These are phyloP conservation scores for Sander lucioperca DNA, from an alignment of 2,113 vertebrate genomes.

Conservation along the genomic window DNA sequence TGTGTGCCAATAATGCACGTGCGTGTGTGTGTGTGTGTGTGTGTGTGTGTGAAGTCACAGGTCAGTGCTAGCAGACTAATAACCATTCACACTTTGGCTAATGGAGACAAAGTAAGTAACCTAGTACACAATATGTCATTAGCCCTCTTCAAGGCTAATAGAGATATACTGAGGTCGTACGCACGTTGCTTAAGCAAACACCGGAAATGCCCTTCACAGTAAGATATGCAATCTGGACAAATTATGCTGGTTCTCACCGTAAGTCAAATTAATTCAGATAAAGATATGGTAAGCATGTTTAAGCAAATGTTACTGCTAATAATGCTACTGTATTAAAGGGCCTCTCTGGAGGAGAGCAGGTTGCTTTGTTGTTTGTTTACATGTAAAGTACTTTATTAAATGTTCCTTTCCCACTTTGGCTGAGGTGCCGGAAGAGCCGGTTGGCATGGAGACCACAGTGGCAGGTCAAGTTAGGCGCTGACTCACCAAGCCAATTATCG, in stretches of 20 bases:
- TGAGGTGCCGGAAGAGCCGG: neutral
- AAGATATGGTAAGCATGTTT: conserved; percentile 28
- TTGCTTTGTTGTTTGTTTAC: neutral
- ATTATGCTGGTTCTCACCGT: conserved; percentile 35
- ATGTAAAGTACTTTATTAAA: neutral
- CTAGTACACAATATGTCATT: conserved; percentile 68
- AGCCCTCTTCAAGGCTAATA: conserved; percentile 72
- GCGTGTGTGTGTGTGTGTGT: neutral
- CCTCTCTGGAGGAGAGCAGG: neutral
- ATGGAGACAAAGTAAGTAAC: conserved; percentile 81
- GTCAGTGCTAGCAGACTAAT: conserved; percentile 75
- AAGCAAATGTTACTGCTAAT: conserved; percentile 34
- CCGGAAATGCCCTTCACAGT: conserved; percentile 50
- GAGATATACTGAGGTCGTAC: conserved; percentile 63
- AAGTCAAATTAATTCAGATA: conserved; percentile 32
- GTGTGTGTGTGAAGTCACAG: conserved; percentile 56
- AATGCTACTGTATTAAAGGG: neutral
- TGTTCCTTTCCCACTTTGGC: neutral
- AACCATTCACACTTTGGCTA: conserved; percentile 77
- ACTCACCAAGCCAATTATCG: too few species aligned
- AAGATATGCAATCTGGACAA: conserved; percentile 38
- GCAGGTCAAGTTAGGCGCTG: conserved; percentile 6
- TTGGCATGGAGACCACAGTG: neutral
- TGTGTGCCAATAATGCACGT: conserved; percentile 50
- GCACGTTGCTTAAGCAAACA: conserved; percentile 52